A percentile compares a stretch with the other conserved stretches of the same genome.
phyloP scores from a whole-genome alignment of 2,113 vertebrate genomes.

The Perccottus glenii region DNA sequence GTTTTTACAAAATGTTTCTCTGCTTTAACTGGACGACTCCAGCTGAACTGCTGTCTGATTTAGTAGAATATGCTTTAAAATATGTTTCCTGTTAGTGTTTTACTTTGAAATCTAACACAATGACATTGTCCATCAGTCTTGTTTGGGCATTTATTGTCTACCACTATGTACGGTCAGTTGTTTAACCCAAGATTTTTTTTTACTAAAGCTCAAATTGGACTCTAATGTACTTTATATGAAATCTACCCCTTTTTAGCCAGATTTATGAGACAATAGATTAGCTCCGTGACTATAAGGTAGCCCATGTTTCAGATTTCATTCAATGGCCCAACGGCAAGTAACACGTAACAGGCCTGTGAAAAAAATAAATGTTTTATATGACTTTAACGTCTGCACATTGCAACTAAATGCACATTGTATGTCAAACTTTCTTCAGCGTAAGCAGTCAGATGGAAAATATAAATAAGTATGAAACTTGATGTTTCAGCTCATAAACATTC shows the following conservation, averaged over 20 bases:
- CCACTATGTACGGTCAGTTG: slow-evolving; percentile 31
- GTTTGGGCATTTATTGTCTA: slow-evolving; percentile 12
- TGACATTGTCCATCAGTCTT: neutral
- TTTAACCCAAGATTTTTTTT: neutral
- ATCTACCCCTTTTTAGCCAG: too few relatives aligned
- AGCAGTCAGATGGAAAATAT: slow-evolving; percentile 57
- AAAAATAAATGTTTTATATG: neutral
- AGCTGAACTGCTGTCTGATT: slow-evolving; percentile 79
- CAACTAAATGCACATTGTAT: slow-evolving; percentile 3
- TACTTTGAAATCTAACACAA: slow-evolving; percentile 9
- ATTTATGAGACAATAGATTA: too few relatives aligned
- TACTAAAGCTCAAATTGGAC: too few relatives aligned
- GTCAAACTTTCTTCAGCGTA: slow-evolving; percentile 37
- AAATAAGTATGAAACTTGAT: slow-evolving; percentile 7
- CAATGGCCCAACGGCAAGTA: neutral
- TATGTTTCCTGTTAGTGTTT: slow-evolving; percentile 12
- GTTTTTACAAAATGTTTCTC: slow-evolving; percentile 34
- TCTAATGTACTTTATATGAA: too few relatives aligned
- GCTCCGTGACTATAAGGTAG: too few relatives aligned
- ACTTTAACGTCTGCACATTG: neutral
- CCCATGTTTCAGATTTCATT: neutral
- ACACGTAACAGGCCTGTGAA: slow-evolving; percentile 1
- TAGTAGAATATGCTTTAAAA: slow-evolving; percentile 19
- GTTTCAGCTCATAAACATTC: slow-evolving; percentile 45
- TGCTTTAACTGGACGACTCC: slow-evolving; percentile 77